These are phyloP conservation scores for Morone chrysops DNA, from an alignment of 2,113 vertebrate genomes.

Conservation along the genomic window DNA sequence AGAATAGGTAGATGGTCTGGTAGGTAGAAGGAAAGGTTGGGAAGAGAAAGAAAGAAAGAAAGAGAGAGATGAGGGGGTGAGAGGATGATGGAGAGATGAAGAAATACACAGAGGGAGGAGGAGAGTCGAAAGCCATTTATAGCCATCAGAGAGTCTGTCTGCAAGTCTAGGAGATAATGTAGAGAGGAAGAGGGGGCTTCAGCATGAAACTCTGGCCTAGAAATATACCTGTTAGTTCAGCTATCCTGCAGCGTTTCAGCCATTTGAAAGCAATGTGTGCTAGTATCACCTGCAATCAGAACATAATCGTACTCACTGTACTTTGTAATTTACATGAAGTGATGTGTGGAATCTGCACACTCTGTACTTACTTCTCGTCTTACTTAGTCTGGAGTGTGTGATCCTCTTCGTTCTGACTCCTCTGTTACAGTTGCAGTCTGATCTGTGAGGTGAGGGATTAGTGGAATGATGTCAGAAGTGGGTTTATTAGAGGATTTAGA, in stretches of 20 bases:
- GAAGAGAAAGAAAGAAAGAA: constrained; percentile 33
- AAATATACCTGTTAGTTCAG: constrained; percentile 35
- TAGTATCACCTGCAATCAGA: constrained; percentile 35
- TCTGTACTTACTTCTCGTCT: constrained; percentile 9
- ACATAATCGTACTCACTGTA: neutral
- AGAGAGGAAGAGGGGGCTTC: constrained; percentile 41
- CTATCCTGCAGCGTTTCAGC: neutral
- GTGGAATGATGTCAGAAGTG: constrained; percentile 67
- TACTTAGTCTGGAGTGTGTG: constrained; percentile 35
- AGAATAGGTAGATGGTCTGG: constrained; percentile 55
- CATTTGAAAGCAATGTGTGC: constrained; percentile 17
- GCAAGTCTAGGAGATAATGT: constrained; percentile 51
- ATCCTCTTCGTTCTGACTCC: constrained; percentile 43
- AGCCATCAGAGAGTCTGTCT: constrained; percentile 65
- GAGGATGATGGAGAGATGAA: constrained; percentile 57
- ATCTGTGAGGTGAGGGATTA: constrained; percentile 72
- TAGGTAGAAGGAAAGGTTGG: constrained; percentile 50
- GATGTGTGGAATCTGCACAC: neutral
- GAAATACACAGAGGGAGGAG: constrained; percentile 39
- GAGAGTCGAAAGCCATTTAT: constrained; percentile 68
- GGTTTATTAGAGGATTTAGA: constrained; percentile 76
- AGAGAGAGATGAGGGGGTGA: constrained; percentile 52
- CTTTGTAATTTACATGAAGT: constrained; percentile 13
- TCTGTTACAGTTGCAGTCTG: constrained; percentile 50
- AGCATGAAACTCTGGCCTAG: constrained; percentile 20